These are phyloP conservation scores for Hemibates koningsi DNA, from an alignment of 2,113 vertebrate species.

Conservation along the genomic window DNA sequence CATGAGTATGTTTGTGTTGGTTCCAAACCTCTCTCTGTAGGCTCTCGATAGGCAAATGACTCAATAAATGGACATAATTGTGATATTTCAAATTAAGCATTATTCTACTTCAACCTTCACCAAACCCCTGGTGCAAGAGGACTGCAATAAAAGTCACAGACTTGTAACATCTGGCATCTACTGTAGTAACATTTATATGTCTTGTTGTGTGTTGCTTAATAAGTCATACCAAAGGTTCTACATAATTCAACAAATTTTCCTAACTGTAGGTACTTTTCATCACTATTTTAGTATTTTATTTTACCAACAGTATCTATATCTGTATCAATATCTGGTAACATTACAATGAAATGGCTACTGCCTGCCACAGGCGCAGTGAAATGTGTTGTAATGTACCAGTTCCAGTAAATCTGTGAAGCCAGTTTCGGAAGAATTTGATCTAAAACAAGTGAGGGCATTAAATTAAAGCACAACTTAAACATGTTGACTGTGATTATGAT, in stretches of 20 bases:
- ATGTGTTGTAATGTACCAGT: neutral
- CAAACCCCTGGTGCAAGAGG: neutral
- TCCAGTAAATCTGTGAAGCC: neutral
- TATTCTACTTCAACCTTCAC: neutral
- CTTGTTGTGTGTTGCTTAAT: neutral
- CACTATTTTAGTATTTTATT: neutral
- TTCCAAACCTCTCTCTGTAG: neutral
- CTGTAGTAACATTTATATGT: fast-evolving
- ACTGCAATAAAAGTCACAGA: neutral
- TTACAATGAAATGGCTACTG: neutral
- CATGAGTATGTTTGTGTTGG: neutral
- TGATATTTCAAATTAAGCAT: neutral
- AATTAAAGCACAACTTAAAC: neutral
- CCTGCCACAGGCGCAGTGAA: neutral
- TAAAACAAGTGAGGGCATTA: neutral
- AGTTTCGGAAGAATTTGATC: neutral
- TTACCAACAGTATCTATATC: neutral
- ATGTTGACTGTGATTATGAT: neutral
- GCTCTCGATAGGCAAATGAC: neutral
- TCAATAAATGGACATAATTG: neutral
- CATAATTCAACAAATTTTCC: neutral
- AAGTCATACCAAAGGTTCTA: neutral
- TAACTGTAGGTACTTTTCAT: neutral
- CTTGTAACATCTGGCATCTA: neutral
- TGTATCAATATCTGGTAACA: neutral